Evolutionary conservation across 2,888 invertebrate species (phyloP).

Genomic region (Sthenelais limicola): DNA sequence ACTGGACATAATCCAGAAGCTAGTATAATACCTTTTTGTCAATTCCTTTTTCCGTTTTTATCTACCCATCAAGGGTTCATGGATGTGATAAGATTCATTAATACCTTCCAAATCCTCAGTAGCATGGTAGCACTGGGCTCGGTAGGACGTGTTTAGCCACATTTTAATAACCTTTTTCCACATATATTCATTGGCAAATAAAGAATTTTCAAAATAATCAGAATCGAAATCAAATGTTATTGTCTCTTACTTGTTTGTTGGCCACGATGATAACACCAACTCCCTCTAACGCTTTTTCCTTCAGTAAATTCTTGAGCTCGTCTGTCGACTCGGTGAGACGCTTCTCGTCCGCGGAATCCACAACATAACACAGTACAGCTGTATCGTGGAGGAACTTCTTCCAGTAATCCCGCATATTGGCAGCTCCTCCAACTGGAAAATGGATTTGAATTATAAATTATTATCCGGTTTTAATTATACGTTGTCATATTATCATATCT

Average conservation of each 20-base stretch:
- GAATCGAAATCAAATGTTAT: background rate
- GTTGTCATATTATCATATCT: background rate
- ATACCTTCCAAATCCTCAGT: too few relatives aligned
- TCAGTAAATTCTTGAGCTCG: constrained; percentile 56
- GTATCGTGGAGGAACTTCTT: constrained; percentile 58
- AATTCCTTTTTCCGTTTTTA: too few relatives aligned
- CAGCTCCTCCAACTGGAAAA: constrained; percentile 57
- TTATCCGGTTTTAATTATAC: background rate
- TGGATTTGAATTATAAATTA: too few relatives aligned
- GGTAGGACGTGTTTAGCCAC: too few relatives aligned
- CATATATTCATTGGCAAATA: background rate
- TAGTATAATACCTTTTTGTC: too few relatives aligned
- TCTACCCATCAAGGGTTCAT: too few relatives aligned
- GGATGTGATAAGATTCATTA: too few relatives aligned
- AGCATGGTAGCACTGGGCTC: too few relatives aligned
- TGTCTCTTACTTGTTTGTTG: constrained; percentile 58
- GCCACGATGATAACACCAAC: constrained; percentile 58
- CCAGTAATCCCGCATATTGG: constrained; percentile 56
- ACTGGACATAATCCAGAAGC: too few relatives aligned
- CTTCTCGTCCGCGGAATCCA: constrained; percentile 54
- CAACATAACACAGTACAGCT: constrained; percentile 57
- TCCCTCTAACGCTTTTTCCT: constrained; percentile 52
- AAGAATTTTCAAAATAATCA: background rate
- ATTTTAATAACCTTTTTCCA: background rate
- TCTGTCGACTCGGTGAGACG: constrained; percentile 53